Evolutionary conservation across 2,113 vertebrate species (phyloP), one percentile per base, ranked within the genome.

Genomic region (Gambusia holbrooki): DNA sequence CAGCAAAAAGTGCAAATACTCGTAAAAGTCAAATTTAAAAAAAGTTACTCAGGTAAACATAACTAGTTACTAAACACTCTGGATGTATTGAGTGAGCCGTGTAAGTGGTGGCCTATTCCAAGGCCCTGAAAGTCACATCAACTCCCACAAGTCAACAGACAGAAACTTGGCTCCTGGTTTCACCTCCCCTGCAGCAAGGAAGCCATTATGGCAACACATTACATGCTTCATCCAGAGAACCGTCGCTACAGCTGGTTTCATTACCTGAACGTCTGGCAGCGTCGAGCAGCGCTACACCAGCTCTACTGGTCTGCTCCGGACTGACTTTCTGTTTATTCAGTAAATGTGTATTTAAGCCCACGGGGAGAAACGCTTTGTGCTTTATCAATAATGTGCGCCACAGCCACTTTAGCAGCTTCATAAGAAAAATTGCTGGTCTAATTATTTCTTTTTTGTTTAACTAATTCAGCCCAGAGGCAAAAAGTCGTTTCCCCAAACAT

Each of bases 321-420:
- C 63, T 2, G 3, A 71, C 62, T 71, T 80, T 85, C 90, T 82
- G 77, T 71, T 77, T 84, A 88, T 83, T 85, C 65, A 80, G 19
- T 58, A 15, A 83, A 76, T 65, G 61, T 77, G 83, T 69, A 15
- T 33, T 68, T 64, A 51, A 45, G 1, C 4, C n/a, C 62, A 27
- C 15, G 1, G 74, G 78, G 45, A 27, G 62, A 10, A 4, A 29
- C 68, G 3, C 35, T 37, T 71, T 75, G 62, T 40, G 28, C 10
- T 66, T 70, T 28, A 73, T 82, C 80, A 77, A 80, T 79, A 80
- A 71, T 27, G 28, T 51, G n/a, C 37, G 27, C 68, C 27, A 51
- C 61, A 19, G 63, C 61, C 1, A n/a, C 62, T 22, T 77, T 62
- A 2, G 9, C 71, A 63, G 68, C 64, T 66, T 40, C 30, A 74